Evolutionary conservation across 2,113 vertebrate species (phyloP).

Genomic region (Trinectes maculatus): DNA sequence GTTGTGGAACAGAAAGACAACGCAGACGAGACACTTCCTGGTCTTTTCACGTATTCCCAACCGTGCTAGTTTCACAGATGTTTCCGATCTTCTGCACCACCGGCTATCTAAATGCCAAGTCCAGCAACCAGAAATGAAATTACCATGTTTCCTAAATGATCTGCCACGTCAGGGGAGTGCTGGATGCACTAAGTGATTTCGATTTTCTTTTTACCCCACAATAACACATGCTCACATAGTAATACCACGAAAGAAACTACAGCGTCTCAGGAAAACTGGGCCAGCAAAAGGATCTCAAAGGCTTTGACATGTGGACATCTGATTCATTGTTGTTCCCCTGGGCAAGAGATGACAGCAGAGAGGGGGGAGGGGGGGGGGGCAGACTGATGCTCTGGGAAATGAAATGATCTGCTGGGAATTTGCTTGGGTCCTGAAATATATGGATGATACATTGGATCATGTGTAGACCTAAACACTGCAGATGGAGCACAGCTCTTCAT

Average conservation of each 20-base stretch:
- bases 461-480: too few species aligned
- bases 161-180: neutral
- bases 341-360: too few species aligned
- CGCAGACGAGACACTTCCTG: constrained; percentile 1
- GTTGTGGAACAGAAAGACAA: constrained; percentile 14
- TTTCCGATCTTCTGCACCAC: constrained; percentile 9
- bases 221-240: neutral
- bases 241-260: neutral
- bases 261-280: neutral
- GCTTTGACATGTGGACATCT: too few species aligned
- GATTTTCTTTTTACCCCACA: neutral
- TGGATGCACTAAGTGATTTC: neutral
- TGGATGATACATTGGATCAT: too few species aligned
- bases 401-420: too few species aligned
- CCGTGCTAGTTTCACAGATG: constrained; percentile 4
- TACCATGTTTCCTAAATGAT: neutral
- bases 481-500: too few species aligned
- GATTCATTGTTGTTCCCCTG: too few species aligned
- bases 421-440: too few species aligned
- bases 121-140: constrained; percentile 7
- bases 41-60: neutral
- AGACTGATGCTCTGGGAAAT: too few species aligned
- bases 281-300: too few species aligned
- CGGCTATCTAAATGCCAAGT: neutral
- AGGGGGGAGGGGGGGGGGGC: too few species aligned